These are phyloP conservation scores for Limnodromus scolopaceus DNA, from an alignment of 2,797 vertebrate species.

Conservation along the genomic window DNA sequence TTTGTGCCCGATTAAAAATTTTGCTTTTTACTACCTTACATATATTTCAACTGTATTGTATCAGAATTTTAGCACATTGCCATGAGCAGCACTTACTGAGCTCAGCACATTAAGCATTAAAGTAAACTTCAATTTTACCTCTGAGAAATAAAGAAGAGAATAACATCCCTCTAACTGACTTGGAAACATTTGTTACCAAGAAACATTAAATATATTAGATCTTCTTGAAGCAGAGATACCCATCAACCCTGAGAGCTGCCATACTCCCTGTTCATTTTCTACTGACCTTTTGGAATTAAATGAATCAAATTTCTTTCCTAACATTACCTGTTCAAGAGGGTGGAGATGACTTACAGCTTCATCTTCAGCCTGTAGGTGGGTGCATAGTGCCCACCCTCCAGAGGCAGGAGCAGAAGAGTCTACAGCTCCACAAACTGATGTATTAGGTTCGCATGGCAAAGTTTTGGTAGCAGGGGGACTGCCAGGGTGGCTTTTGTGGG, in stretches of 20 bases:
- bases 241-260: neutral
- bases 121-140: neutral
- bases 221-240: neutral
- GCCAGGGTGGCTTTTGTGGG: neutral
- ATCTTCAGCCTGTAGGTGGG: neutral
- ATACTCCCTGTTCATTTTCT: neutral
- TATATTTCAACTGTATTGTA: neutral
- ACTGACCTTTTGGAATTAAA: neutral
- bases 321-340: neutral
- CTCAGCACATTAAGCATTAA: neutral
- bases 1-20: neutral
- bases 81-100: neutral
- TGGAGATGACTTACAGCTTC: neutral
- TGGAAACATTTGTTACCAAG: neutral
- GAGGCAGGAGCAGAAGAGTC: neutral
- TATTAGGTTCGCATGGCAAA: too few species aligned
- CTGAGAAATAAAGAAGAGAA: neutral
- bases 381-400: neutral
- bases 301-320: neutral
- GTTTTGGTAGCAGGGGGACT: neutral
- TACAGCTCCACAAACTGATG: neutral
- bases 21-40: neutral
- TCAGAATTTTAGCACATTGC: neutral
- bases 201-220: neutral
- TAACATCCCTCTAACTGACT: neutral